A percentile compares a stretch with the other conserved stretches of the same genome.
Evolutionary conservation across 2,113 vertebrate species (phyloP).

Genomic region (Pelodiscus sinensis): DNA sequence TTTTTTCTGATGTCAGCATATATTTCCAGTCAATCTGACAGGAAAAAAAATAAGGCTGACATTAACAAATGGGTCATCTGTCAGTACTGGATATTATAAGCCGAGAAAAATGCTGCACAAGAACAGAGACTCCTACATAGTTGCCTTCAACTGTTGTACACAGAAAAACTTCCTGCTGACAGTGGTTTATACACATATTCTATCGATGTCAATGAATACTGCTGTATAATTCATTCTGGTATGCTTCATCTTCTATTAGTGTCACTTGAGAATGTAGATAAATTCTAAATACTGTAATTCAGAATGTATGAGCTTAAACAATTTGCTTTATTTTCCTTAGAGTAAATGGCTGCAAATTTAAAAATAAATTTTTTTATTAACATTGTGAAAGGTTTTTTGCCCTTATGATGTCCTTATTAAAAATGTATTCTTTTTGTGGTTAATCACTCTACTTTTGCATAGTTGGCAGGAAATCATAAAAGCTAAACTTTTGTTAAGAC

Average conservation of each 20-base stretch:
- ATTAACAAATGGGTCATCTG: conserved; percentile 52
- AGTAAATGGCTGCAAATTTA: background rate
- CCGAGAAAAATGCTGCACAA: conserved; percentile 58
- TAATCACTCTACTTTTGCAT: conserved; percentile 53
- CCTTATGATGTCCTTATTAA: background rate
- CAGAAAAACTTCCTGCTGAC: conserved; percentile 62
- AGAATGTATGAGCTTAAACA: conserved; percentile 28
- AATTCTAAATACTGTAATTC: conserved; percentile 6
- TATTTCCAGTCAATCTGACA: conserved; percentile 57
- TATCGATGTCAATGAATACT: background rate
- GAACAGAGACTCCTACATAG: conserved; percentile 55
- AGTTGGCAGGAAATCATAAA: background rate
- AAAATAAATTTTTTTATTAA: conserved; percentile 27
- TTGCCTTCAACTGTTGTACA: conserved; percentile 69
- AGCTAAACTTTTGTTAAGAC: conserved; percentile 31
- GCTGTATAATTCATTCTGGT: background rate
- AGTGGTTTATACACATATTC: conserved; percentile 9
- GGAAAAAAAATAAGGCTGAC: background rate
- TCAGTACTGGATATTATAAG: conserved; percentile 54
- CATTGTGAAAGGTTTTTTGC: conserved; percentile 1
- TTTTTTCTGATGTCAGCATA: conserved; percentile 62
- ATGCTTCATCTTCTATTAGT: conserved; percentile 12
- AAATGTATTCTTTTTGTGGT: conserved; percentile 37
- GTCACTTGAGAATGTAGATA: conserved; percentile 2
- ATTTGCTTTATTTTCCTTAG: conserved; percentile 25